Evolutionary conservation across 1,140 invertebrate genomes (phyloP).

Genomic region (Acyrthosiphon pisum): DNA sequence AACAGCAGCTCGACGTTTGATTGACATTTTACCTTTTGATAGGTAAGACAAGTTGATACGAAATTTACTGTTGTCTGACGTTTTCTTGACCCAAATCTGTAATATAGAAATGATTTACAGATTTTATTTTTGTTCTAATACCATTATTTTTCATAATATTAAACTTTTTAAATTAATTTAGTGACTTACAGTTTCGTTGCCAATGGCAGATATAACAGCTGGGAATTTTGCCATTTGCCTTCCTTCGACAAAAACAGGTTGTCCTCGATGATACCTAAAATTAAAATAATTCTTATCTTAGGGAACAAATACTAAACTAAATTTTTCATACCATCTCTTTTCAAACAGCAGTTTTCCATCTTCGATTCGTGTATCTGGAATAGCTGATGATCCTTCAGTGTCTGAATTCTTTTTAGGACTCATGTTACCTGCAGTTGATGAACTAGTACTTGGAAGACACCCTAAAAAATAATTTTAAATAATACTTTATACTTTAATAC

Average conservation of each 20-base stretch:
- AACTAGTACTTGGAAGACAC: constrained; percentile 31
- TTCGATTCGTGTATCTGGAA: constrained; percentile 70
- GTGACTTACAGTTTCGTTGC: constrained; percentile 81
- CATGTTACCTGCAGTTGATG: constrained; percentile 42
- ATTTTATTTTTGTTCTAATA: background rate
- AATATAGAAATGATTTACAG: constrained; percentile 63
- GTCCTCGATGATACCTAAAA: constrained; percentile 85
- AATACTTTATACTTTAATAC: too few species aligned
- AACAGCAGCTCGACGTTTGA: constrained; percentile 76
- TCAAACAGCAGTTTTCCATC: constrained; percentile 94
- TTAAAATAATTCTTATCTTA: background rate
- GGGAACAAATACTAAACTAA: background rate
- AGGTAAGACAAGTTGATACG: constrained; percentile 84
- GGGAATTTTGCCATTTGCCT: constrained; percentile 82
- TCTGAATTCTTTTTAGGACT: constrained; percentile 53
- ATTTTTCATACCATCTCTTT: constrained; percentile 78
- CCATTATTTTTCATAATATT: background rate
- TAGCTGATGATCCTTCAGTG: constrained; percentile 43
- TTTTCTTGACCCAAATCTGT: constrained; percentile 90
- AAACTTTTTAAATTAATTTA: background rate
- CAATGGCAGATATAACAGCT: constrained; percentile 87
- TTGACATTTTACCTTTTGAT: constrained; percentile 84
- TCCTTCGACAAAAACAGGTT: constrained; percentile 89
- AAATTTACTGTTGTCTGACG: constrained; percentile 79
- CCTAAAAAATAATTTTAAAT: constrained; percentile 31